Conservation (phyloP, 35 echinoderm and acorn worm genomes). For the Acanthaster planci region DNA sequence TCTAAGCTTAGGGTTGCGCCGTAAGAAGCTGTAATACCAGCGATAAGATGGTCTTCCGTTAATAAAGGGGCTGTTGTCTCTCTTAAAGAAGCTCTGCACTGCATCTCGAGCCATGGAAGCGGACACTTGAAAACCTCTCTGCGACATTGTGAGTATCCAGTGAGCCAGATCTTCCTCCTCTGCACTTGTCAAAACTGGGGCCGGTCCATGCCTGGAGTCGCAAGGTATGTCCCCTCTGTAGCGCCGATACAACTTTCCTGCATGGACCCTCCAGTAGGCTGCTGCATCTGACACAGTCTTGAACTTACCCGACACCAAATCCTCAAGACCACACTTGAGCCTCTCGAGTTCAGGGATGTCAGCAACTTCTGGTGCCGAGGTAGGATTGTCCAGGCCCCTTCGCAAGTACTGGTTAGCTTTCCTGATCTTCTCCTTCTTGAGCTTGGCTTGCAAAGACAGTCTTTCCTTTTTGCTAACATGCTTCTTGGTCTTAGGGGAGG, state of each 20-base stretch:
- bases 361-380: neutral
- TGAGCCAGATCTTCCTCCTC: conserved; percentile 56
- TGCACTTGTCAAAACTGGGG: conserved; percentile 58
- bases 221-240: conserved; percentile 41
- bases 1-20: conserved; percentile 52
- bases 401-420: neutral
- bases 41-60: conserved; percentile 60
- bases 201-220: conserved; percentile 48
- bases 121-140: conserved; percentile 53
- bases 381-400: conserved; percentile 5
- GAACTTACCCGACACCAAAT: neutral
- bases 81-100: conserved; percentile 60
- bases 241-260: conserved; percentile 47
- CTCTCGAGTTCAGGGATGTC: neutral
- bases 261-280: conserved; percentile 56
- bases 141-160: conserved; percentile 65
- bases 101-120: conserved; percentile 38
- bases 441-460: neutral
- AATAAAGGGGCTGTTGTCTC: conserved; percentile 61
- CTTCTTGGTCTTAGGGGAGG: neutral
- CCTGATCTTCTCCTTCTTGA: conserved; percentile 7
- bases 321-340: conserved; percentile 14
- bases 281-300: conserved; percentile 36
- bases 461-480: neutral
- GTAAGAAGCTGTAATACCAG: conserved; percentile 69